Percentiles rank a stretch among this genome's conserved stretches.
Evolutionary conservation across 1,140 invertebrate genomes (phyloP).

Genomic region (Alviniconcha marisindica): DNA sequence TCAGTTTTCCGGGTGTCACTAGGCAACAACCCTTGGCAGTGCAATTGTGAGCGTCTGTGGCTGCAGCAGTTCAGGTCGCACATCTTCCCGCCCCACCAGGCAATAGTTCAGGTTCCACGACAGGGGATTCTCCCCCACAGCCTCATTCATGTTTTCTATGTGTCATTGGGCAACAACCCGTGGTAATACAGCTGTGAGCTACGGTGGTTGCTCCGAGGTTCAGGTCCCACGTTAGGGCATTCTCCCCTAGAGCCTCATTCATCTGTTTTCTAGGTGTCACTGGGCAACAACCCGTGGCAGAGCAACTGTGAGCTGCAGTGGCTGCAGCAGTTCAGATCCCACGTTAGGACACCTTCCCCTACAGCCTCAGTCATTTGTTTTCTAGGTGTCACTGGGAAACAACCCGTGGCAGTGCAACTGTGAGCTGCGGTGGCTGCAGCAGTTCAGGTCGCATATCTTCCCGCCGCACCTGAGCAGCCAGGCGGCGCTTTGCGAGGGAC

Average conservation of each 20-base stretch:
- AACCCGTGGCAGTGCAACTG: slow-evolving; percentile 3
- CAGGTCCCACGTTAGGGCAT: neutral
- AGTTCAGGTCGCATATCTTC: neutral
- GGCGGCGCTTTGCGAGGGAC: neutral
- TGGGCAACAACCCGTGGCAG: neutral
- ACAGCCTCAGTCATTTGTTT: neutral
- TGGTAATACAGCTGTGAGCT: no score
- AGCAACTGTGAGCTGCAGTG: no score
- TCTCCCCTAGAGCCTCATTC: neutral
- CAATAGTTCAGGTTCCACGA: neutral
- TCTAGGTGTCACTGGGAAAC: neutral
- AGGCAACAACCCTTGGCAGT: neutral
- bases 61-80: no score
- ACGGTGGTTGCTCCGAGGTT: neutral
- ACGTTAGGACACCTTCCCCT: neutral
- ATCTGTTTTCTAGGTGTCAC: neutral
- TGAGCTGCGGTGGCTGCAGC: neutral
- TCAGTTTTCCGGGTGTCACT: neutral
- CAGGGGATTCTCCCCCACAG: no score
- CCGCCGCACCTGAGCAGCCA: neutral
- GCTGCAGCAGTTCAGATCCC: neutral
- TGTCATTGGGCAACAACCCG: no score
- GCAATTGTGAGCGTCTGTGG: no score
- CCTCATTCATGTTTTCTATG: no score
- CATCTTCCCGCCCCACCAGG: neutral